Conservation (phyloP, 64 coral and sea anemone species). For the Dendronephthya gigantea region DNA sequence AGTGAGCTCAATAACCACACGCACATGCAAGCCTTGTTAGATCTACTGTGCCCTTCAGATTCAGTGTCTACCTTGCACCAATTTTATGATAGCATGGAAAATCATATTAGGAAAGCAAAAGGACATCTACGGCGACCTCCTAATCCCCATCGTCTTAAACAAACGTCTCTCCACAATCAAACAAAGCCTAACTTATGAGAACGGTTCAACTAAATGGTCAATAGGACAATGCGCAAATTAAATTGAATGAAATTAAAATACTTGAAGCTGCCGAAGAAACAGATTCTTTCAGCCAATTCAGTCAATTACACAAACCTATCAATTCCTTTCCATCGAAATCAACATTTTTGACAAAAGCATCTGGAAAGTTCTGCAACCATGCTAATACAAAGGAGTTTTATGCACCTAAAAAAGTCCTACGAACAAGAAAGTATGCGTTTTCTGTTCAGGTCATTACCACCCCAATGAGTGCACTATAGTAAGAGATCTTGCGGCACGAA, state of each 20-base stretch:
- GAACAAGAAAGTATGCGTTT: constrained; percentile 9
- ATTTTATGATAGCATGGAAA: not conserved
- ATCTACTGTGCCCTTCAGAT: not conserved
- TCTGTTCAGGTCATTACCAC: constrained; percentile 4
- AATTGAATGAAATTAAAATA: constrained; percentile 17
- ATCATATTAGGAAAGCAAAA: not conserved
- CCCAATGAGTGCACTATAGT: constrained; percentile 9
- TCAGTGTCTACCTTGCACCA: not conserved
- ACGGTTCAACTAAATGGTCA: constrained; percentile 9
- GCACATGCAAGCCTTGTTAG: no score
- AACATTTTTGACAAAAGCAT: not conserved
- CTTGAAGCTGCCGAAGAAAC: constrained; percentile 24
- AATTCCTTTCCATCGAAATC: not conserved
- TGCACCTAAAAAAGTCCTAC: no score
- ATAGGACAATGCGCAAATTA: constrained; percentile 13
- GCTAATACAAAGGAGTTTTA: not conserved
- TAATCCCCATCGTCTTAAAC: not conserved
- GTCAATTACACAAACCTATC: not conserved
- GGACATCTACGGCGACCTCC: no score
- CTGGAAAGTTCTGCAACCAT: not conserved
- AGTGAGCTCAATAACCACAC: no score
- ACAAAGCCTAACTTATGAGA: constrained; percentile 13
- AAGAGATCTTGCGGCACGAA: not conserved
- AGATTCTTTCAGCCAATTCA: constrained; percentile 14
- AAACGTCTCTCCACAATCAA: constrained; percentile 5